Evolutionary conservation across 2,113 vertebrate species (phyloP), one percentile per base, ranked within the genome.

Genomic region (Chionodraco myersi): DNA sequence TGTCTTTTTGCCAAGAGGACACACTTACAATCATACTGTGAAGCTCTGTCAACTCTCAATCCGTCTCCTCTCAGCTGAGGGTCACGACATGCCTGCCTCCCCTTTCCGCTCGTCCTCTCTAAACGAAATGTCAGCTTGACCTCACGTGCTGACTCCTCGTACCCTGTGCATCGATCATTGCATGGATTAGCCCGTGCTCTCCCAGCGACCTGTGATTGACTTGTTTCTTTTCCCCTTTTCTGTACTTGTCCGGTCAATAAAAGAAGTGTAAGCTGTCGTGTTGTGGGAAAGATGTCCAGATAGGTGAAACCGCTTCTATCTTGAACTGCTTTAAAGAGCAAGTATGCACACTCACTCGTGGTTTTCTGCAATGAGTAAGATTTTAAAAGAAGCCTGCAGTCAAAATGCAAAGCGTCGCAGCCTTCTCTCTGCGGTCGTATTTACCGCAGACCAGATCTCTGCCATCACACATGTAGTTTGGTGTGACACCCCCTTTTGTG

Each of bases 71-170:
- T 49, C 36, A 59, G 54, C 70, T 59, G 75, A 62, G 58, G 58
- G 72, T 69, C 75, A 56, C 57, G n/a, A 2, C 79, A 51, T 73
- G 26, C 10, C 47, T 54, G 47, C 67, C 56, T 60, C 54, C 71
- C 75, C 67, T 52, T 53, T 18, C 72, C 13, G 30, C 64, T 58
- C 51, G 67, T 65, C 69, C 69, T 60, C 51, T 44, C 59, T 58
- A 67, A 82, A 70, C 68, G 83, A 82, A 91, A 89, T 92, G 86
- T 91, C 90, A 84, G 66, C 85, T 86, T 88, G 82, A 80, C 89
- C 87, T 71, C 62, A 84, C 79, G 51, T 44, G 74, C 83, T 71
- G 68, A 64, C 83, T 87, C 58, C 65, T 45, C 36, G 57, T 80
- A 2, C 58, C 2, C 56, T 58, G 70, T 30, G 36, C 73, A 83